A percentile compares a stretch with the other conserved stretches of the same genome.
Evolutionary conservation across 2,888 invertebrate genomes (phyloP).

Genomic region (Pristionchus mayeri): DNA sequence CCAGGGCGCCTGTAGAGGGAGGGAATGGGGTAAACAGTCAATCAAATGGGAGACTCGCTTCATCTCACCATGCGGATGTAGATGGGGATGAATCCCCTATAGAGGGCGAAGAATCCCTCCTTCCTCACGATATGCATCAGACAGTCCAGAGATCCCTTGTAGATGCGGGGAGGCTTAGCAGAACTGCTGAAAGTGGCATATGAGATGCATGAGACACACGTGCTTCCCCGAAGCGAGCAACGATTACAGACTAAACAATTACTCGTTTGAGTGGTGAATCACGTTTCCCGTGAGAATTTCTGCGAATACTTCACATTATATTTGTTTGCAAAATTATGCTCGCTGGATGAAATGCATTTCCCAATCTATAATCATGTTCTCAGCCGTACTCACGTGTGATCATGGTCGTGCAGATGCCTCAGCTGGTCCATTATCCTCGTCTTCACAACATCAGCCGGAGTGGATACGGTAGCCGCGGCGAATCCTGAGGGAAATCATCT

Average conservation of each 20-base stretch:
- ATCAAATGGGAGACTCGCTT: slow-evolving; percentile 20
- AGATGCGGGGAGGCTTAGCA: slow-evolving; percentile 78
- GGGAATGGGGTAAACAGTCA: slow-evolving; percentile 32
- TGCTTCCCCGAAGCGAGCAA: too few relatives aligned
- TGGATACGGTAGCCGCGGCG: slow-evolving; percentile 89
- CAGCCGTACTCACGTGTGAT: slow-evolving; percentile 63
- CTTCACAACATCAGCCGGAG: slow-evolving; percentile 94
- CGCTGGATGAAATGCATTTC: not conserved
- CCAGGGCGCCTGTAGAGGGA: slow-evolving; percentile 80
- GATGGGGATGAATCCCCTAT: slow-evolving; percentile 83
- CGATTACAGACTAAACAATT: too few relatives aligned
- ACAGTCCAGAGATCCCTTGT: slow-evolving; percentile 90
- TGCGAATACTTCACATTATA: not conserved
- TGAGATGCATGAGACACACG: not conserved
- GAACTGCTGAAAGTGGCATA: slow-evolving; percentile 54
- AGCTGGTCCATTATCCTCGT: slow-evolving; percentile 94
- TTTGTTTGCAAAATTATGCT: not conserved
- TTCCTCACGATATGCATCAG: slow-evolving; percentile 82
- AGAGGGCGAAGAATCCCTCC: slow-evolving; percentile 82
- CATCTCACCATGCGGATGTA: slow-evolving; percentile 80
- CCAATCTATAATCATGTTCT: not conserved
- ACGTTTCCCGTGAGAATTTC: too few relatives aligned
- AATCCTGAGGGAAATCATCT: slow-evolving; percentile 76
- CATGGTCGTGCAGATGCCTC: slow-evolving; percentile 62
- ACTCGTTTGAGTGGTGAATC: too few relatives aligned